These are phyloP conservation scores for Diploptera punctata DNA, from an alignment of 2,888 invertebrate species.

Conservation along the genomic window DNA sequence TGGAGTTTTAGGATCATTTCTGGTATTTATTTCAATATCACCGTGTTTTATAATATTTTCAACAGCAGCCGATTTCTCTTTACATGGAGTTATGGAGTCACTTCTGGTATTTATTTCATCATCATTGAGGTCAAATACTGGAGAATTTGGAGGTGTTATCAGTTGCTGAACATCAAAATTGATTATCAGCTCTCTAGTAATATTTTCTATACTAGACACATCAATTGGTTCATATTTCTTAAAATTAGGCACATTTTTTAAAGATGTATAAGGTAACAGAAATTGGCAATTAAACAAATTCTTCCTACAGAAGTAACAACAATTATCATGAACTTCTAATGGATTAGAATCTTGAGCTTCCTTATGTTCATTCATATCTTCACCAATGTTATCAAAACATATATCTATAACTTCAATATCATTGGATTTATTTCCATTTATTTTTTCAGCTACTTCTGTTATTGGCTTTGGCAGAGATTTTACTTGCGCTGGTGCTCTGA, in stretches of 20 bases:
- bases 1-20: not conserved
- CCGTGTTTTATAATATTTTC: not conserved
- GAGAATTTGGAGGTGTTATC: not conserved
- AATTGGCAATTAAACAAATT: not conserved
- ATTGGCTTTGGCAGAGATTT: too few relatives aligned
- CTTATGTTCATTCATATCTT: not conserved
- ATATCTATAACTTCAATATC: not conserved
- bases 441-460: too few relatives aligned
- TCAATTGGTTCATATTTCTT: not conserved
- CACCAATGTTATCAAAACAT: not conserved
- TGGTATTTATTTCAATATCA: too few relatives aligned
- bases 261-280: not conserved
- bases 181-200: not conserved
- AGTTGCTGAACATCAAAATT: not conserved
- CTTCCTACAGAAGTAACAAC: constrained; percentile 1
- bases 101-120: too few relatives aligned
- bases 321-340: not conserved
- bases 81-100: not conserved
- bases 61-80: not conserved
- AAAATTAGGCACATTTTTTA: too few relatives aligned
- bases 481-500: too few relatives aligned
- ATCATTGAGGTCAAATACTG: not conserved
- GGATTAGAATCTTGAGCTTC: not conserved
- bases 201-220: not conserved
- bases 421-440: too few relatives aligned